Percentiles rank a stretch among this genome's conserved stretches.
Conservation (phyloP, 2,797 vertebrate species). For the Lutjanus argentimaculatus region DNA sequence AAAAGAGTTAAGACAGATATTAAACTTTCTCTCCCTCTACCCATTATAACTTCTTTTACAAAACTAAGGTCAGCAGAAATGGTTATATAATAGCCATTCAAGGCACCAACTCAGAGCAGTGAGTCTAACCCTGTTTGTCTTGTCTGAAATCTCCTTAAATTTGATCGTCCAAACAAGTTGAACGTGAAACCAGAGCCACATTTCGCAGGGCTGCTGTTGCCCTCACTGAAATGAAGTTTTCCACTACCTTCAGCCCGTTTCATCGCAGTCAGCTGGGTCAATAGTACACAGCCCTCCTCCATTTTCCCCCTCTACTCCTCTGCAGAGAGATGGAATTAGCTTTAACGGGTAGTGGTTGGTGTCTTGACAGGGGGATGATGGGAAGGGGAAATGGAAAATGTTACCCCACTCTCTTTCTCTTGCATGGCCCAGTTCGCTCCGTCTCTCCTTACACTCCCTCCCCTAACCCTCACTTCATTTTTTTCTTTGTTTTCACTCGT, state of each 20-base stretch:
- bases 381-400: constrained; percentile 84
- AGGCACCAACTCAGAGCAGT: constrained; percentile 8
- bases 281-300: constrained; percentile 59
- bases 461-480: constrained; percentile 41
- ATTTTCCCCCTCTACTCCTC: constrained; percentile 30
- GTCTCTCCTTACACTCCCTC: constrained; percentile 58
- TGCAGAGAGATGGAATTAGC: constrained; percentile 60
- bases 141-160: constrained; percentile 35
- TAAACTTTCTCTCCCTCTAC: constrained; percentile 5
- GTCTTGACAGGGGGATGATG: constrained; percentile 72
- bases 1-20: constrained; percentile 4
- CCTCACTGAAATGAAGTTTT: constrained; percentile 56
- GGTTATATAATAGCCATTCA: constrained; percentile 42
- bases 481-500: constrained; percentile 16
- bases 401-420: constrained; percentile 65
- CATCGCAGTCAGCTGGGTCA: constrained; percentile 66
- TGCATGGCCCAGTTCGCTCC: constrained; percentile 35
- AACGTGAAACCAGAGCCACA: constrained; percentile 54
- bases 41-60: background rate
- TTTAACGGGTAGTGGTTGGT: constrained; percentile 56
- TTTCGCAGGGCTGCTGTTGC: constrained; percentile 31
- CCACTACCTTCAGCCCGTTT: constrained; percentile 61
- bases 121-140: constrained; percentile 39
- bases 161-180: constrained; percentile 27
- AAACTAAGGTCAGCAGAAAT: constrained; percentile 28